Evolutionary conservation across 2,113 vertebrate genomes (phyloP), one percentile per base, ranked within the genome.

Genomic region (Cynoglossus semilaevis): DNA sequence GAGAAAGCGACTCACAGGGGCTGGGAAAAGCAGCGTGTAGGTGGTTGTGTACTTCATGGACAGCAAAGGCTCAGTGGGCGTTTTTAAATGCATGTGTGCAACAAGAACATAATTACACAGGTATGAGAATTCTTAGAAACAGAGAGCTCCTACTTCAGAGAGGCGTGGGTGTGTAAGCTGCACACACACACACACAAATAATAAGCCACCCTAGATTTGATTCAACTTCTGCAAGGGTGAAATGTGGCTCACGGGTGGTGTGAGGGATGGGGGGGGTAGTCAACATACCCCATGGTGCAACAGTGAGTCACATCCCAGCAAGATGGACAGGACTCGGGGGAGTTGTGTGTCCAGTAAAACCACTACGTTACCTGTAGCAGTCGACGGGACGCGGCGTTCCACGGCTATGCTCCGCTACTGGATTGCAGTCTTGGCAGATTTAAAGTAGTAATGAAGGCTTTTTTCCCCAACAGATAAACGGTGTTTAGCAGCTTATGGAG

Each of bases 11-110:
- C 81, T 42, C 45, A 54, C 72, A 53, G 64, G n/a, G 58, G 76
- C 80, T 81, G 42, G 51, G 78, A 81, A 85, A 83, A 84, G 80
- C 78, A 80, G 64, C 7, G 41, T 29, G 84, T 80, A 54, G 84
- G 85, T 61, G 76, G 76, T 46, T 77, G 75, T 74, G 12, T 62
- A 36, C 65, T 49, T 62, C 61, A 34, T 1, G 59, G 82, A 78
- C 81, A 85, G 81, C 79, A 85, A 79, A 68, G 68, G 80, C 74
- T 76, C 75, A 73, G 79, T 71, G 76, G 79, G 75, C 59, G 77
- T 74, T 80, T 76, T 47, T 29, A 80, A 82, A 76, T 78, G 74
- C 62, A 69, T 29, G 77, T 63, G 70, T 68, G 74, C 55, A 47
- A 62, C 58, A 51, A 51, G 61, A 83, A 67, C 56, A 84, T 87